phyloP scores from a whole-genome alignment of 2,113 vertebrate species.

The Psettodes erumei region DNA sequence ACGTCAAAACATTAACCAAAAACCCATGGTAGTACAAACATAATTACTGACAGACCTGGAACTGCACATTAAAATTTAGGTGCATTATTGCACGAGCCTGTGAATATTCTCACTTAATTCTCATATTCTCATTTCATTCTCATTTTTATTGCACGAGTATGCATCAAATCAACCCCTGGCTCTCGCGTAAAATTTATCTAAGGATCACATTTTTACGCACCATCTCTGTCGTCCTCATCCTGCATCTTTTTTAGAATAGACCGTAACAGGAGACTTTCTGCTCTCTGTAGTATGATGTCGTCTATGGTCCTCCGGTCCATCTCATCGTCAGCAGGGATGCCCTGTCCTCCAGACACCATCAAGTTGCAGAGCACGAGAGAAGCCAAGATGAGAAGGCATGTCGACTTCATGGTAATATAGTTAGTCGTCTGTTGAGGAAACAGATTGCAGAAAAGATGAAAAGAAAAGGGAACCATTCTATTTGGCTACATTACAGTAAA shows the following conservation, averaged over 20 bases:
- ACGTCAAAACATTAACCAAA: not conserved
- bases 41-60: not conserved
- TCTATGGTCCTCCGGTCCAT: conserved; percentile 71
- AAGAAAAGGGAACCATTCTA: not conserved
- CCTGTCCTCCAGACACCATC: conserved; percentile 72
- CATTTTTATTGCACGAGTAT: too few species aligned
- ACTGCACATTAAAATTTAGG: not conserved
- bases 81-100: too few species aligned
- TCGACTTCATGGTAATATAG: conserved; percentile 81
- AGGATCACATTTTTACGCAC: conserved; percentile 69
- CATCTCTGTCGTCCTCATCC: conserved; percentile 80
- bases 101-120: too few species aligned
- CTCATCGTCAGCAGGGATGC: conserved; percentile 65
- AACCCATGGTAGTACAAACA: not conserved
- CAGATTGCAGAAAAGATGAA: not conserved
- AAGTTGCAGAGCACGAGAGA: conserved; percentile 79
- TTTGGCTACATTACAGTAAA: not conserved
- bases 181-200: not conserved
- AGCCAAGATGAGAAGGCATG: conserved; percentile 81
- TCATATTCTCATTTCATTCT: too few species aligned
- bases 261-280: conserved; percentile 82
- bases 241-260: conserved; percentile 84
- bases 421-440: conserved; percentile 64
- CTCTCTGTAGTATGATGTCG: conserved; percentile 83
- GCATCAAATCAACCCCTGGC: not conserved